A percentile compares a stretch with the other conserved stretches of the same genome.
These are phyloP conservation scores for Paradisaea rubra DNA, from an alignment of 2,113 vertebrate species.

Conservation along the genomic window DNA sequence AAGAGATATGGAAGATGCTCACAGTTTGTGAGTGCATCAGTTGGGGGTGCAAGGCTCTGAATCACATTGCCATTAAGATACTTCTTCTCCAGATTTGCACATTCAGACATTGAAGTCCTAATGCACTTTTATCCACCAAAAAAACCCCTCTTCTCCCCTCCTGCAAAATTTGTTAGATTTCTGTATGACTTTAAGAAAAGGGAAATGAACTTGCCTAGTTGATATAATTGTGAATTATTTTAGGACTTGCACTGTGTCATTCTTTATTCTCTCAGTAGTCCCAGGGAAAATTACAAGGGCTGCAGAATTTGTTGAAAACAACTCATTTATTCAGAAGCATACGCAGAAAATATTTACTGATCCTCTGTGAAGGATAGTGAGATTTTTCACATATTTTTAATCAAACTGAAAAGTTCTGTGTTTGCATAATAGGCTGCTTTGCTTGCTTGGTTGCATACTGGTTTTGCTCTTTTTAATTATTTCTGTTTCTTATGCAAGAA, in stretches of 20 bases:
- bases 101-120: not conserved
- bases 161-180: not conserved
- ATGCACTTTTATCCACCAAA: not conserved
- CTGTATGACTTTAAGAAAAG: not conserved
- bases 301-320: not conserved
- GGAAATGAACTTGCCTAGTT: not conserved
- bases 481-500: constrained; percentile 6
- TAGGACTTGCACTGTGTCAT: not conserved
- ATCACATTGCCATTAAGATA: not conserved
- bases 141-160: accelerated
- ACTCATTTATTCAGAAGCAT: not conserved
- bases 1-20: accelerated
- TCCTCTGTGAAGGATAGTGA: not conserved
- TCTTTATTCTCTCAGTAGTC: not conserved
- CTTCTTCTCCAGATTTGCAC: not conserved
- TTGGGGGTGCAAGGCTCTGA: not conserved
- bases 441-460: not conserved
- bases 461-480: constrained; percentile 26
- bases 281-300: not conserved
- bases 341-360: constrained; percentile 6
- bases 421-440: not conserved
- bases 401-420: not conserved
- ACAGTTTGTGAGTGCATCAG: not conserved
- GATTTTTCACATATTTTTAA: constrained; percentile 1
- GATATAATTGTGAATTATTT: not conserved